These are phyloP conservation scores for Peromyscus attwateri DNA, from an alignment of 2,797 vertebrate species.

Conservation along the genomic window DNA sequence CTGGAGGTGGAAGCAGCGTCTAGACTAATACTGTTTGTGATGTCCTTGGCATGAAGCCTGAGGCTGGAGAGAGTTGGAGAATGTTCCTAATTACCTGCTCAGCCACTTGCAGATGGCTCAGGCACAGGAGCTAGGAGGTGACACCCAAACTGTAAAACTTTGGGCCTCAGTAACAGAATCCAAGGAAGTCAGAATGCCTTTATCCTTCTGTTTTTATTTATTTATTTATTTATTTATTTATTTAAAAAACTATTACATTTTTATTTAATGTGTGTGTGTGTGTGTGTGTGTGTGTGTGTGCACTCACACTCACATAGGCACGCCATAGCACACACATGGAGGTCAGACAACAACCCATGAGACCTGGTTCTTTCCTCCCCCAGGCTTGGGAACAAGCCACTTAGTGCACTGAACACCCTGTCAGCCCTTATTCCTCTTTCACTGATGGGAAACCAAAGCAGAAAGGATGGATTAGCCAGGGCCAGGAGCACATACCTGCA, in stretches of 20 bases:
- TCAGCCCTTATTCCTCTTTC: neutral
- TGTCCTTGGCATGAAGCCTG: neutral
- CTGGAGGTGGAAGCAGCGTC: neutral
- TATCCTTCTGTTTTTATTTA: neutral
- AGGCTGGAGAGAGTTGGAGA: neutral
- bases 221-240: neutral
- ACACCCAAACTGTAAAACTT: neutral
- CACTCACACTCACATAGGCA: neutral
- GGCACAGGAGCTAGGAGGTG: rapidly evolving
- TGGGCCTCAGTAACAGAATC: neutral
- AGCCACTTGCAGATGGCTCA: neutral
- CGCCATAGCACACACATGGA: neutral
- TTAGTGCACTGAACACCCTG: neutral
- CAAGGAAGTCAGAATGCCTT: neutral
- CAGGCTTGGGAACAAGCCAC: neutral
- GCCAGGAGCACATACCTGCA: neutral
- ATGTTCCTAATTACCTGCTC: rapidly evolving
- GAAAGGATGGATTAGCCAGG: neutral
- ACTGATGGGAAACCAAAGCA: neutral
- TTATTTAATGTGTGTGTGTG: neutral
- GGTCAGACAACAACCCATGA: neutral
- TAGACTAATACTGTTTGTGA: neutral
- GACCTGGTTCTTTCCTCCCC: neutral
- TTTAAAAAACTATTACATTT: neutral
- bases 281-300: neutral